These are phyloP conservation scores for Drosophila histrio DNA, from an alignment of 2,888 invertebrate genomes.

Conservation along the genomic window DNA sequence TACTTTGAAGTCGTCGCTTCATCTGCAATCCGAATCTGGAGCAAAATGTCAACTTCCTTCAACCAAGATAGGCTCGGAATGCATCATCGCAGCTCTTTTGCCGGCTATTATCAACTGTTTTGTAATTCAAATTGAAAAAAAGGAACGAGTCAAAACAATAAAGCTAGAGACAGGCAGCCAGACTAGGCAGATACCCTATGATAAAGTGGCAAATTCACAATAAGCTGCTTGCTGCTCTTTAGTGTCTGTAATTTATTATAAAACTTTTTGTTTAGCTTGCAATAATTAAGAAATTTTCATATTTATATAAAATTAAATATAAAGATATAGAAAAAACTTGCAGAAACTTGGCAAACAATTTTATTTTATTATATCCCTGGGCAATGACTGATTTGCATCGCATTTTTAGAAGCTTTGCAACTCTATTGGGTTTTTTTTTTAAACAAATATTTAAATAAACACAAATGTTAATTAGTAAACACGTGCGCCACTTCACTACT, in stretches of 20 bases:
- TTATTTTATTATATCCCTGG: background rate
- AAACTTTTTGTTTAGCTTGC: background rate
- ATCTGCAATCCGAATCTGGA: constrained; percentile 1
- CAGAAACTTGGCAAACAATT: no score
- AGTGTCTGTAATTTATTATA: background rate
- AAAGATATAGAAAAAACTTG: no score
- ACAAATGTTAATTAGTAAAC: constrained; percentile 3
- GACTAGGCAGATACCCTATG: background rate
- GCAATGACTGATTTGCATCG: background rate
- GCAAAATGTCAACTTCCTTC: constrained; percentile 9
- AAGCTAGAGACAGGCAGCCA: background rate
- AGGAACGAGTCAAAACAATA: background rate
- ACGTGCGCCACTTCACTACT: constrained; percentile 17
- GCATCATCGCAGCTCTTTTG: background rate
- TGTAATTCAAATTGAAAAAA: background rate
- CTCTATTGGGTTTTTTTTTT: background rate
- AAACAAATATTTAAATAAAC: constrained; percentile 10
- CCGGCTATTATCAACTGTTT: constrained; percentile 8
- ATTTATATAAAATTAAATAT: no score
- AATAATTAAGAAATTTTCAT: background rate
- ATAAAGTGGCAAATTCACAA: no score
- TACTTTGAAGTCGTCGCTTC: background rate
- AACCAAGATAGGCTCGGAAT: background rate
- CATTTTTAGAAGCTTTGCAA: background rate
- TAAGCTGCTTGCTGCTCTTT: no score